Percentiles rank a stretch among this genome's conserved stretches.
Evolutionary conservation across 2,797 vertebrate species (phyloP).

Genomic region (Alfaro cultratus): DNA sequence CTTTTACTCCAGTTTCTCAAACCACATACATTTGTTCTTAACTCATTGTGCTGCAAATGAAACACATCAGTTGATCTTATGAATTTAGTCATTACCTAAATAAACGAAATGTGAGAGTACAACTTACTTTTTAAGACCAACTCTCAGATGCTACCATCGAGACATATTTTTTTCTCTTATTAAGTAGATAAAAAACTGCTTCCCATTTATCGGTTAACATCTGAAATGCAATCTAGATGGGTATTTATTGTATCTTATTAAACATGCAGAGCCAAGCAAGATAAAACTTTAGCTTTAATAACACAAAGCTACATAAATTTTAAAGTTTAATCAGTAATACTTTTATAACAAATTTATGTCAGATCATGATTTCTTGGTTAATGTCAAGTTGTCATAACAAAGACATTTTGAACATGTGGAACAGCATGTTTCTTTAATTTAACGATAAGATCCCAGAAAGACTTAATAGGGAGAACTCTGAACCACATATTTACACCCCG

Average conservation of each 20-base stretch:
- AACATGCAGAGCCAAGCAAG: background rate
- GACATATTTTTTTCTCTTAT: background rate
- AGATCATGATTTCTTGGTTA: too few relatives aligned
- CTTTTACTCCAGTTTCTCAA: background rate
- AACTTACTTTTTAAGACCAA: background rate
- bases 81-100: background rate
- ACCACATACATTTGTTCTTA: background rate
- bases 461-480: conserved; percentile 3
- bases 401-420: conserved; percentile 5
- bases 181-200: background rate
- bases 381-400: too few relatives aligned
- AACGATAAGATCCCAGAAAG: conserved; percentile 4
- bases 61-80: background rate
- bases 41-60: background rate
- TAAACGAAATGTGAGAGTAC: background rate
- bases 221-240: background rate
- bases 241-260: background rate
- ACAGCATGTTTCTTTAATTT: conserved; percentile 29
- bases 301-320: too few relatives aligned
- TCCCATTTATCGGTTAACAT: background rate
- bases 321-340: too few relatives aligned
- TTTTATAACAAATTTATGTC: too few relatives aligned
- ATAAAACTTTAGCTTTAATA: background rate
- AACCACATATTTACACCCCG: conserved; percentile 3
- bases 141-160: background rate